These are phyloP conservation scores for Prosopocoilus inquinatus DNA, from an alignment of 2,888 invertebrate species.

Conservation along the genomic window DNA sequence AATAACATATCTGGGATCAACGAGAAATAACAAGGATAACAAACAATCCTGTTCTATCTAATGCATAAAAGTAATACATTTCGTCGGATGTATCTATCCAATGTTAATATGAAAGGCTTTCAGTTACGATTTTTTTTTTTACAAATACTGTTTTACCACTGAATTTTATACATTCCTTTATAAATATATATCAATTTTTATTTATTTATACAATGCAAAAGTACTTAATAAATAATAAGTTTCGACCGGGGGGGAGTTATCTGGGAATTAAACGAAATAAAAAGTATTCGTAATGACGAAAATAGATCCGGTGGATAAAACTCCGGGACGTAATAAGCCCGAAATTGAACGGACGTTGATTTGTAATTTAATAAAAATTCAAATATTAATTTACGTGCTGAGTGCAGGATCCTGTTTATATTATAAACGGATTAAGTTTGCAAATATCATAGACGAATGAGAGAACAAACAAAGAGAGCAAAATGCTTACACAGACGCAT, in stretches of 20 bases:
- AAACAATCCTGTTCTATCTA: conserved; percentile 24
- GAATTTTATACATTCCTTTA: too few species aligned
- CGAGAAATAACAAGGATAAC: conserved; percentile 27
- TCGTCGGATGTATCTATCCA: not conserved
- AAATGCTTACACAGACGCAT: conserved; percentile 29
- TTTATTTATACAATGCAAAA: too few species aligned
- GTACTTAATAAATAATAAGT: too few species aligned
- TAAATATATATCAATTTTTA: too few species aligned
- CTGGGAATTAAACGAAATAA: too few species aligned
- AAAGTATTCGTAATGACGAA: too few species aligned
- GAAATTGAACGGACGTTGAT: conserved; percentile 23
- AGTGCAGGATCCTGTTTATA: conserved; percentile 38
- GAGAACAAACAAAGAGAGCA: conserved; percentile 18
- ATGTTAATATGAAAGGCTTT: too few species aligned
- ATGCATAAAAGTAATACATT: conserved; percentile 14
- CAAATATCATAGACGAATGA: conserved; percentile 35
- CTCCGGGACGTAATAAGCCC: not conserved
- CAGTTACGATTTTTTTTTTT: too few species aligned
- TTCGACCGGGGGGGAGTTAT: too few species aligned
- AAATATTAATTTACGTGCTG: conserved; percentile 39
- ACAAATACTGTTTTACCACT: too few species aligned
- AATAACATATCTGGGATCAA: conserved; percentile 31
- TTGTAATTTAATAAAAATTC: conserved; percentile 40
- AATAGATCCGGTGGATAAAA: too few species aligned
- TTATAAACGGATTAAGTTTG: conserved; percentile 41